Evolutionary conservation across 1,140 invertebrate genomes (phyloP).

Genomic region (Drosophila cardini): DNA sequence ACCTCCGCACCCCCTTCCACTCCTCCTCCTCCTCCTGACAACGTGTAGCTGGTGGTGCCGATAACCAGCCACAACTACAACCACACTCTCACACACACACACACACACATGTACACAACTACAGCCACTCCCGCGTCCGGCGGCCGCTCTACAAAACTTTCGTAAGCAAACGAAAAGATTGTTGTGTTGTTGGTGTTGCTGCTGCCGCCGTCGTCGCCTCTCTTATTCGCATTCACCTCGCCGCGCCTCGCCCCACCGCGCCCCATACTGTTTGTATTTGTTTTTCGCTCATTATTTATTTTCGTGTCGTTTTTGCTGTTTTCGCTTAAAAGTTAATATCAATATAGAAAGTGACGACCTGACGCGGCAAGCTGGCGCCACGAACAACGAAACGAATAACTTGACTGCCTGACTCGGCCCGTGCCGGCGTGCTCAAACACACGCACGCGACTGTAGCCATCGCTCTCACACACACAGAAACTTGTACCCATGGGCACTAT

Average conservation of each 20-base stretch:
- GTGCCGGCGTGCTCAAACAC: slow-evolving; percentile 61
- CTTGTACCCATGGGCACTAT: background rate
- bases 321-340: slow-evolving; percentile 83
- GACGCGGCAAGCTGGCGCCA: slow-evolving; percentile 80
- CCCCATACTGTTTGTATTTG: slow-evolving; percentile 67
- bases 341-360: slow-evolving; percentile 83
- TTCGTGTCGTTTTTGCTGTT: slow-evolving; percentile 82
- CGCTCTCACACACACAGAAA: slow-evolving; percentile 36
- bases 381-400: slow-evolving; percentile 64
- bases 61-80: slow-evolving; percentile 46
- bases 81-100: too few relatives aligned
- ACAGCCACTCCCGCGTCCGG: slow-evolving; percentile 30
- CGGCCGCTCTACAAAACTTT: slow-evolving; percentile 58
- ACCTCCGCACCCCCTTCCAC: background rate
- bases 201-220: slow-evolving; percentile 9
- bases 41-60: slow-evolving; percentile 35
- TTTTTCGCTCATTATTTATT: slow-evolving; percentile 82
- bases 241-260: slow-evolving; percentile 32
- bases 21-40: slow-evolving; percentile 2
- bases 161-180: slow-evolving; percentile 71
- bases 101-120: background rate
- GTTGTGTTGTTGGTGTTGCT: slow-evolving; percentile 22
- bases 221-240: slow-evolving; percentile 14
- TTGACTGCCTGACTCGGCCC: slow-evolving; percentile 51
- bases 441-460: slow-evolving; percentile 59